Conservation (phyloP, 2,113 vertebrate species). For the Crotalus helleri region DNA sequence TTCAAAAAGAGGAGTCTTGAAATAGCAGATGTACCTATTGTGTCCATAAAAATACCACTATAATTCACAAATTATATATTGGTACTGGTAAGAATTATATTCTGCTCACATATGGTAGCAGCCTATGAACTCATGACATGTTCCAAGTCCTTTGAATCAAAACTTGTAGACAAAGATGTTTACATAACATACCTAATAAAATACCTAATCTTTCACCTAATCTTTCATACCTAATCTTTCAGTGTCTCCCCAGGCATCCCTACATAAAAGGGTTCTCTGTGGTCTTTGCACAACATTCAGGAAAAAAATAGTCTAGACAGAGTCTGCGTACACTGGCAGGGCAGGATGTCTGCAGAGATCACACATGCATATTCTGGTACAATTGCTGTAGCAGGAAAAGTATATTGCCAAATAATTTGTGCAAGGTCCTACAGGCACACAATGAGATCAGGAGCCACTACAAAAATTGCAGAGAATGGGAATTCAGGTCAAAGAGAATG, state of each 20-base stretch:
- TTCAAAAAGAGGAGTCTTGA: neutral
- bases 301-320: neutral
- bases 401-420: neutral
- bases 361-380: neutral
- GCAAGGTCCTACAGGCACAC: neutral
- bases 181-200: neutral
- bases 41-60: neutral
- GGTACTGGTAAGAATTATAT: neutral
- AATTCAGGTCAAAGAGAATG: neutral
- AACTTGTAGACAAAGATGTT: neutral
- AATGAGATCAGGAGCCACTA: neutral
- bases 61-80: neutral
- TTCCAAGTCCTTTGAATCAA: neutral
- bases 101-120: neutral
- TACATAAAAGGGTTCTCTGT: neutral
- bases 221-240: neutral
- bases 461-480: neutral
- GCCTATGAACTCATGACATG: neutral
- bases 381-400: neutral
- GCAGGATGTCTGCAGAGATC: neutral
- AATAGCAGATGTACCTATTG: neutral
- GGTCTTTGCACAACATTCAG: neutral
- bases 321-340: neutral
- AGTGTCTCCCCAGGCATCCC: neutral
- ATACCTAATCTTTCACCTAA: no score